These are phyloP conservation scores for Himalopsyche japonica DNA, from an alignment of 2,888 invertebrate genomes.

Conservation along the genomic window DNA sequence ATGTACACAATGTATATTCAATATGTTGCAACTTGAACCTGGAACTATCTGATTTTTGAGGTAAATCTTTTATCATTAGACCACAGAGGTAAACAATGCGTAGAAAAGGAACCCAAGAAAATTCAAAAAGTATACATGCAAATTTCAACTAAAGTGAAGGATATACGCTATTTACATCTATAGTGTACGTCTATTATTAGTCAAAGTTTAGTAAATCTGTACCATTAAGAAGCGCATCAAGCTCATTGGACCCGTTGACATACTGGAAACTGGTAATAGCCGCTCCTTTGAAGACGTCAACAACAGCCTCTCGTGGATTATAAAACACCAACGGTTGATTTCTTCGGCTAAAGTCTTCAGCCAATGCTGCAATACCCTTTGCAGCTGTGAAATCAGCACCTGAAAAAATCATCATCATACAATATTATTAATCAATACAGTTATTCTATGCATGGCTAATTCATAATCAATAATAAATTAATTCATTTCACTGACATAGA, in stretches of 20 bases:
- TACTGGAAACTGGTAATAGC: conserved; percentile 36
- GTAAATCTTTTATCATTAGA: no score
- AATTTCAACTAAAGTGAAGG: no score
- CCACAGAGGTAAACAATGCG: no score
- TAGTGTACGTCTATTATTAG: no score
- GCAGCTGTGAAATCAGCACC: conserved; percentile 88
- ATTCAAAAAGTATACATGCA: neutral
- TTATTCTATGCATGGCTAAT: neutral
- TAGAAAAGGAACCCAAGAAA: no score
- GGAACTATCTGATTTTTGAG: no score
- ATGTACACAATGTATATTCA: no score
- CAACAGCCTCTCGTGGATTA: conserved; percentile 67
- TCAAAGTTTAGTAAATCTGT: neutral
- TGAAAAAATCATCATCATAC: conserved; percentile 43
- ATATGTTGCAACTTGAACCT: no score
- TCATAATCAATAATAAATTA: no score
- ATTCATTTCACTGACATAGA: no score
- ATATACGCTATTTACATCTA: no score
- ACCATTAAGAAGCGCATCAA: conserved; percentile 37
- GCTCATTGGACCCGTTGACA: conserved; percentile 31
- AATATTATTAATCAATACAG: neutral
- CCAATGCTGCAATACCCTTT: conserved; percentile 77
- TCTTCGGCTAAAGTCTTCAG: conserved; percentile 70
- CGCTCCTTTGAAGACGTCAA: conserved; percentile 70
- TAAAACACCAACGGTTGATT: conserved; percentile 75